phyloP scores from a whole-genome alignment of 2,888 invertebrate genomes.

The Gonocerus acuteangulatus region DNA sequence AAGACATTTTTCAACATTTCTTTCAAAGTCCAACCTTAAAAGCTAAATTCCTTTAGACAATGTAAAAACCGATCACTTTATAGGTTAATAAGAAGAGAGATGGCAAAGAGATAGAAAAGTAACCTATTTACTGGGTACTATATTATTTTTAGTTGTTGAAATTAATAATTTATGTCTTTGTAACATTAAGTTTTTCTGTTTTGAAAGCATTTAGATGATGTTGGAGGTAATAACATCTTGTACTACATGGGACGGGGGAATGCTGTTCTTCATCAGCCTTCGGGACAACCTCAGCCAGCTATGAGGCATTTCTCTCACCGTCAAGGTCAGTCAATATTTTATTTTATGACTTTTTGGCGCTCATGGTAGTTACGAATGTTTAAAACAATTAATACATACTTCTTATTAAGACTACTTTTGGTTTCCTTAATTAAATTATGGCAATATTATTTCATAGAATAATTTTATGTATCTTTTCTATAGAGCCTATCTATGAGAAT shows the following conservation, averaged over 20 bases:
- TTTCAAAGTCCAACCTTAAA: no score
- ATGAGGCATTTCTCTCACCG: constrained; percentile 30
- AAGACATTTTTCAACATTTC: no score
- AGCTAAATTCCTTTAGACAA: no score
- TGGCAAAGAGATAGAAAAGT: no score
- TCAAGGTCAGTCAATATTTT: constrained; percentile 34
- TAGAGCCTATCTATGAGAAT: constrained; percentile 74
- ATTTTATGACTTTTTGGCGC: neutral
- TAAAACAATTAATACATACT: neutral
- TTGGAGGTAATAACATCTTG: constrained; percentile 38
- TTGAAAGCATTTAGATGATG: constrained; percentile 37
- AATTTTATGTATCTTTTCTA: neutral
- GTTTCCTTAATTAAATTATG: no score
- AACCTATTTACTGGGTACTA: no score
- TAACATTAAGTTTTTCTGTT: neutral
- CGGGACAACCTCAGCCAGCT: constrained; percentile 28
- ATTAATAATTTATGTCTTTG: no score
- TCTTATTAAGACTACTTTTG: neutral
- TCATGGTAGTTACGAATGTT: neutral
- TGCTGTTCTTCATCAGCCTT: constrained; percentile 33
- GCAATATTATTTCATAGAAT: no score
- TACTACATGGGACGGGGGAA: constrained; percentile 38
- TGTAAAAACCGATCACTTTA: no score
- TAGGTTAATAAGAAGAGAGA: no score
- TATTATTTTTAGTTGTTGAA: no score